These are phyloP conservation scores for Latrodectus hesperus DNA, from an alignment of 2,888 invertebrate species.

Conservation along the genomic window DNA sequence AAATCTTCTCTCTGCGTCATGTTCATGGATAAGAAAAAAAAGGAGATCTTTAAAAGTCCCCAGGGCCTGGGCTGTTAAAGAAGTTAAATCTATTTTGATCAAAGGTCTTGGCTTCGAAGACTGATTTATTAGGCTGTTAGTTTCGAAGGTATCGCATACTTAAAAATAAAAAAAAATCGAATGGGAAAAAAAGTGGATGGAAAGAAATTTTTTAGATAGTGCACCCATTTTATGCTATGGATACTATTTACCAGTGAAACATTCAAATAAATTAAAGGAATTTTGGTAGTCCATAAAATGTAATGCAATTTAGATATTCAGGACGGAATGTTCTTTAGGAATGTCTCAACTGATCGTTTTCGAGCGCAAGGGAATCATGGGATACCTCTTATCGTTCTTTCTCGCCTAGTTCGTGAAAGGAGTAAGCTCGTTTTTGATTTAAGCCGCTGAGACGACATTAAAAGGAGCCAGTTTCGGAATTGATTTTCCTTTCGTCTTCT, in stretches of 20 bases:
- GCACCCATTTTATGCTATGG: constrained; percentile 20
- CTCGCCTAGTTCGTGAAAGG: neutral
- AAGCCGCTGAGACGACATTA: constrained; percentile 26
- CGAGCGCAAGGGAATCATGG: constrained; percentile 21
- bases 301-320: constrained; percentile 60
- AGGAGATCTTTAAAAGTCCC: constrained; percentile 32
- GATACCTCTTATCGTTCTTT: neutral
- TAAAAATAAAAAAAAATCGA: constrained; percentile 5
- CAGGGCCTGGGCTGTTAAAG: constrained; percentile 26
- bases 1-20: neutral
- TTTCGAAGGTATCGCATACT: constrained; percentile 21
- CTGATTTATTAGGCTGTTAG: constrained; percentile 61
- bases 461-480: constrained; percentile 21
- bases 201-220: constrained; percentile 31
- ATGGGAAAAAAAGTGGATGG: neutral
- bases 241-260: constrained; percentile 48
- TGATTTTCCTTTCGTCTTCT: constrained; percentile 22
- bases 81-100: constrained; percentile 61
- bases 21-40: neutral
- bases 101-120: constrained; percentile 54
- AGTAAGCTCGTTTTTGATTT: constrained; percentile 43
- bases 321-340: constrained; percentile 26
- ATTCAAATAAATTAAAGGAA: constrained; percentile 63
- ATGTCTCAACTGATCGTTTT: constrained; percentile 21
- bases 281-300: constrained; percentile 57